These are phyloP conservation scores for Strigamia maritima DNA, from an alignment of 2,888 invertebrate species.

Conservation along the genomic window DNA sequence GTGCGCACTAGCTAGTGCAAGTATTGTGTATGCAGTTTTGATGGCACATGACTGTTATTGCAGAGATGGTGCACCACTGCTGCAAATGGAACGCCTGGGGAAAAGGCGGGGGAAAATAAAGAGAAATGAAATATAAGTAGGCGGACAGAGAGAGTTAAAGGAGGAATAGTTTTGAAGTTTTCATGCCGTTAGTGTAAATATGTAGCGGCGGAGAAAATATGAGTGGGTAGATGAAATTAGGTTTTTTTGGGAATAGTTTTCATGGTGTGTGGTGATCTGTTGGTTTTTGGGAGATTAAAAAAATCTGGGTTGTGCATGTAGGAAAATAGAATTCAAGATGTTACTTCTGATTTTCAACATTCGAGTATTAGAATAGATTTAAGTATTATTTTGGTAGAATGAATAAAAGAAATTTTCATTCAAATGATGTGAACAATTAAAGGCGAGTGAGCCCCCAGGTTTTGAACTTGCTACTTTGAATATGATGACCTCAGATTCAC, in stretches of 20 bases:
- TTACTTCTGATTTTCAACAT: no score
- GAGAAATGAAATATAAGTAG: slow-evolving; percentile 18
- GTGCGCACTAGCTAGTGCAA: slow-evolving; percentile 1
- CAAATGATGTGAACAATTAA: no score
- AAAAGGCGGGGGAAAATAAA: slow-evolving; percentile 14
- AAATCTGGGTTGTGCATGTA: no score
- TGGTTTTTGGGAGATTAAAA: no score
- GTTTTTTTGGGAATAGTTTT: background rate
- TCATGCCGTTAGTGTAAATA: background rate
- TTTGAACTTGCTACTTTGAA: no score
- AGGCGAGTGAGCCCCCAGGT: no score
- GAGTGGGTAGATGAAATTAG: background rate
- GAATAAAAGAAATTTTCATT: no score
- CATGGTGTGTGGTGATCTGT: background rate
- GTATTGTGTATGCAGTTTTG: slow-evolving; percentile 25
- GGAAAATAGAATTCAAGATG: no score
- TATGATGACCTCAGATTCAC: no score
- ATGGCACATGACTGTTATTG: slow-evolving; percentile 27
- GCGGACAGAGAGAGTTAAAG: slow-evolving; percentile 22
- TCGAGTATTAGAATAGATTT: no score
- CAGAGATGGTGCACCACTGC: slow-evolving; percentile 26
- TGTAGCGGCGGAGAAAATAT: background rate
- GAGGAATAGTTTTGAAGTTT: slow-evolving; percentile 20
- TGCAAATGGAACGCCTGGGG: slow-evolving; percentile 23
- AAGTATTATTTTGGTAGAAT: no score